phyloP scores from a whole-genome alignment of 37 sponge, comb jelly and placozoan genomes.

The Eunapius fragilis region DNA sequence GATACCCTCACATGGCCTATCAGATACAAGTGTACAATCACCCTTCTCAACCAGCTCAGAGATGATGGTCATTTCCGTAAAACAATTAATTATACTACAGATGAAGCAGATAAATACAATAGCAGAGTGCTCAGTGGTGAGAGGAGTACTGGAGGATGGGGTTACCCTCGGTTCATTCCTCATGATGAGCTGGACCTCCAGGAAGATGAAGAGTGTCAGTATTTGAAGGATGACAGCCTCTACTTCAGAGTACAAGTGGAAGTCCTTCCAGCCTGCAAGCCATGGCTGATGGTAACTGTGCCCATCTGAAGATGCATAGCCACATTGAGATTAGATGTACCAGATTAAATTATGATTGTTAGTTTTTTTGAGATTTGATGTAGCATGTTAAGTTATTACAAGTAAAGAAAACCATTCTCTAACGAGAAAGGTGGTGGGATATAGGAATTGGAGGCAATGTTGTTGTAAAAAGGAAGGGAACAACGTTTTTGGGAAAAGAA shows the following conservation, averaged over 20 bases:
- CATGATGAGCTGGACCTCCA: constrained; percentile 17
- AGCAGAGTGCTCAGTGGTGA: constrained; percentile 3
- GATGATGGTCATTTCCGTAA: constrained; percentile 20
- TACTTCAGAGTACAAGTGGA: constrained; percentile 35
- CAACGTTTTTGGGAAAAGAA: too few species aligned
- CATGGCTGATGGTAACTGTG: too few species aligned
- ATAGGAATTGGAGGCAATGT: too few species aligned
- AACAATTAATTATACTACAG: background rate
- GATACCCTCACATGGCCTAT: constrained; percentile 44
- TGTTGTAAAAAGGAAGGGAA: too few species aligned
- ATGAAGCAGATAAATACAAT: background rate
- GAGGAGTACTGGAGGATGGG: background rate
- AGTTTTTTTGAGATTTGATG: too few species aligned
- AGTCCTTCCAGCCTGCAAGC: too few species aligned
- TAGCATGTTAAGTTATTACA: too few species aligned
- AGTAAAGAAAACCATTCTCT: too few species aligned
- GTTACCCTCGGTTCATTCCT: background rate
- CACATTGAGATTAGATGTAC: too few species aligned
- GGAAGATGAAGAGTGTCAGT: constrained; percentile 30
- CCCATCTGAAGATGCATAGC: too few species aligned
- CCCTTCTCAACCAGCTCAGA: constrained; percentile 42
- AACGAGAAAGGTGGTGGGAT: too few species aligned
- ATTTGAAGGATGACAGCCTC: constrained; percentile 46
- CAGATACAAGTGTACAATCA: constrained; percentile 9
- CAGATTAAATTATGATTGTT: too few species aligned